Percentiles rank a stretch among this genome's conserved stretches.
phyloP scores from a whole-genome alignment of 2,113 vertebrate species.

The Fulica atra region DNA sequence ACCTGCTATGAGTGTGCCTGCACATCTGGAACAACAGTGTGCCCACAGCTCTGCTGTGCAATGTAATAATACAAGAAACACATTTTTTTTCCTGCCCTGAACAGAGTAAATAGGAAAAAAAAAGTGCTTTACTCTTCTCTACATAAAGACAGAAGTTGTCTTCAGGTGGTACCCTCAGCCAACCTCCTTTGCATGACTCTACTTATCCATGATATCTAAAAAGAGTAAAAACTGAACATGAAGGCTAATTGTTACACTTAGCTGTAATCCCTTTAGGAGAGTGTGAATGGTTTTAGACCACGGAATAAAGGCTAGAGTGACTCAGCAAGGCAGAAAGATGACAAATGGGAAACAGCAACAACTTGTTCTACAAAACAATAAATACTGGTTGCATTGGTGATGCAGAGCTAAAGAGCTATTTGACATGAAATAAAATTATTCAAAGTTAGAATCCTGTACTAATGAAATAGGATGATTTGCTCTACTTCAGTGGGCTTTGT shows the following conservation, averaged over 20 bases:
- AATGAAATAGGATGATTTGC: slow-evolving; percentile 44
- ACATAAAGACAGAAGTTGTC: neutral
- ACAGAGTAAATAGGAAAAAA: neutral
- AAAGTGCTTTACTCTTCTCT: neutral
- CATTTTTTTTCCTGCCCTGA: neutral
- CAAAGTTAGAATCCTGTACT: slow-evolving; percentile 34
- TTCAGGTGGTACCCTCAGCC: neutral
- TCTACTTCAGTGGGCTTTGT: slow-evolving; percentile 23
- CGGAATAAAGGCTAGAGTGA: slow-evolving; percentile 11
- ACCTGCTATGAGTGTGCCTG: neutral
- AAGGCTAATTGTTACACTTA: neutral
- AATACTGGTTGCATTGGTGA: slow-evolving; percentile 45
- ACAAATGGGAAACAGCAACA: slow-evolving; percentile 63
- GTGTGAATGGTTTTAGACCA: neutral
- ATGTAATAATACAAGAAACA: neutral
- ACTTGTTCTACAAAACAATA: slow-evolving; percentile 65
- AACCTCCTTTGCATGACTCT: neutral
- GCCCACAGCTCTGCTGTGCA: neutral
- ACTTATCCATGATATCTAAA: neutral
- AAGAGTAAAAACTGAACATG: neutral
- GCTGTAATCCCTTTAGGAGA: slow-evolving; percentile 32
- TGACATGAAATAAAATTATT: slow-evolving; percentile 66
- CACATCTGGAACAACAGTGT: rapidly evolving
- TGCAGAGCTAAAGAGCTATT: slow-evolving; percentile 27
- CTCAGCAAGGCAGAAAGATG: slow-evolving; percentile 54